Base-by-base conservation (phyloP, 2,113 vertebrate species). In the Dicerorhinus sumatrensis region DNA sequence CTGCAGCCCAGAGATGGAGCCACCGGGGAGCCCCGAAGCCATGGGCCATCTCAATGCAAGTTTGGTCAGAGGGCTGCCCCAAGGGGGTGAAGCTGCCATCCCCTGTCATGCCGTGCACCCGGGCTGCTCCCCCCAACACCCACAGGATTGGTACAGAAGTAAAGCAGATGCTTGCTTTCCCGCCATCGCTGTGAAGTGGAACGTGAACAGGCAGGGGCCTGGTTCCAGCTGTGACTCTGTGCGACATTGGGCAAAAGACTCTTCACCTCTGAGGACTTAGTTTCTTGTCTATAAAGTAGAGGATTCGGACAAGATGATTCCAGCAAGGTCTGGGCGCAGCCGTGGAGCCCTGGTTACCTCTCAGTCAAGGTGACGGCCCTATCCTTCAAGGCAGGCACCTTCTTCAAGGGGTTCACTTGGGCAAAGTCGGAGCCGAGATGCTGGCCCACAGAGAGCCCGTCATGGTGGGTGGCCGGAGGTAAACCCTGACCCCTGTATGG, bases 301-400 rank as follows among this genome's bases (percentile, higher is more conserved):
- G 14, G 48, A 11, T 67, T 62, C 48, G 56, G 46, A 67, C 39
- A 25, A 67, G 75, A 56, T 8, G 21, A 20, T 60, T 80, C 58
- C 48, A 67, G 51, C 0, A 14, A 46, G 60, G 20, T 29, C 12
- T 86, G 10, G 12, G 17, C 33, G 60, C 27, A 33, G 31, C 29
- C 65, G 33, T 5, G 1, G 33, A 31, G 10, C 3, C 29, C 11
- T 2, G 0, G 0, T 97, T 98, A 99, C 99, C 99, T 99, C 92
- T 99, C 99, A 0, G 99, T 98, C 84, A 99, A 98, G 70, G 98
- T 96, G 94, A 99, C 99, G 97, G 98, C 98, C 73, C 99, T 99
- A 0, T 99, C 99, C 98, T 99, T 99, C 97, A 99, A 97, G 1
- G 99, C 99, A 27, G 99, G 99, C 46, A 99, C 98, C 93, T 99